phyloP scores from a whole-genome alignment of 2,797 vertebrate genomes.

The Fistularia tabacaria region DNA sequence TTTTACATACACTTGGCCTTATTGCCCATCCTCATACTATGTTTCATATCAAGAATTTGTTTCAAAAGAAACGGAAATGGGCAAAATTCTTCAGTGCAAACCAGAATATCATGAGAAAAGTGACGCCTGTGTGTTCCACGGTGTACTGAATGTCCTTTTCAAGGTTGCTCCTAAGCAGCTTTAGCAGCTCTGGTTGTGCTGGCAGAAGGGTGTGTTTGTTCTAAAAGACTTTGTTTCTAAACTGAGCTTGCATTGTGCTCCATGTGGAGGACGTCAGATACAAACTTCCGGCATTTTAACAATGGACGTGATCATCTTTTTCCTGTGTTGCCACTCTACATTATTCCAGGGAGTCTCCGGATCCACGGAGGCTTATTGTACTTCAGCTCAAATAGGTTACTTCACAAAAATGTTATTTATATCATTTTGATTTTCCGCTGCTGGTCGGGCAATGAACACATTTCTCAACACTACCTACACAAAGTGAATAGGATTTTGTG shows the following conservation, averaged over 20 bases:
- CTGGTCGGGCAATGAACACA: too few species aligned
- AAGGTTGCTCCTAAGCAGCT: slow-evolving; percentile 22
- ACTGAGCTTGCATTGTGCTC: slow-evolving; percentile 51
- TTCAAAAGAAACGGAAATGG: too few species aligned
- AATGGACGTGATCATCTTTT: slow-evolving; percentile 52
- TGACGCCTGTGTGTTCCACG: neutral
- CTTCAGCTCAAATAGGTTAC: neutral
- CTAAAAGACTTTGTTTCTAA: slow-evolving; percentile 42
- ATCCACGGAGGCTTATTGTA: slow-evolving; percentile 6
- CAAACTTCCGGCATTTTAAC: slow-evolving; percentile 53
- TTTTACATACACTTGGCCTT: too few species aligned
- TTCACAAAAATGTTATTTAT: neutral
- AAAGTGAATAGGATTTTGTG: too few species aligned
- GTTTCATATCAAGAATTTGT: neutral
- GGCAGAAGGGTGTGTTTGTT: slow-evolving; percentile 47
- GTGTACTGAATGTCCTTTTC: neutral
- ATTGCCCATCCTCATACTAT: too few species aligned
- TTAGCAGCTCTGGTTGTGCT: slow-evolving; percentile 26
- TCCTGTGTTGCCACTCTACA: slow-evolving; percentile 50
- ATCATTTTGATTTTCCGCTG: too few species aligned
- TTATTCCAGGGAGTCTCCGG: slow-evolving; percentile 42
- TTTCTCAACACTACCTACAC: too few species aligned
- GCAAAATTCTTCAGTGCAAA: neutral
- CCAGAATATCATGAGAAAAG: neutral
- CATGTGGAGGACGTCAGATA: slow-evolving; percentile 32